Conservation (phyloP, 2,113 vertebrate genomes). For the Pterophyllum scalare region DNA sequence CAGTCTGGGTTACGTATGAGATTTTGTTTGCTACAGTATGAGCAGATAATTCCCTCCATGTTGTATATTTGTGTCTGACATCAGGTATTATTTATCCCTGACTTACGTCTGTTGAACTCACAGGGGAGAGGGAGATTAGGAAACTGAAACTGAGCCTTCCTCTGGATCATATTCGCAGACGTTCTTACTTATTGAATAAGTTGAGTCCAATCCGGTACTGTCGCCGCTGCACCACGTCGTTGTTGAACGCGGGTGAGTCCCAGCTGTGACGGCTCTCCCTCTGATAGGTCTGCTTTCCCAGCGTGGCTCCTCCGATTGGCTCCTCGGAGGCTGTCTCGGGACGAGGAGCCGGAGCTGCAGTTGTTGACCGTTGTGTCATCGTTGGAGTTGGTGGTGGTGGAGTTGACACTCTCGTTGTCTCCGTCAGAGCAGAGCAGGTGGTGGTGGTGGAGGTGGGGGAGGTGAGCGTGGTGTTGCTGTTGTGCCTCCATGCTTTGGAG, state of each 20-base stretch:
- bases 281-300: conserved; percentile 90
- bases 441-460: conserved; percentile 60
- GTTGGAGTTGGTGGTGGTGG: conserved; percentile 91
- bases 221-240: conserved; percentile 89
- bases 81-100: not conserved
- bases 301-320: conserved; percentile 75
- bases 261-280: conserved; percentile 90
- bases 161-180: not conserved
- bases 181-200: conserved; percentile 90
- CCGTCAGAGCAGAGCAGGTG: conserved; percentile 85
- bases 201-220: conserved; percentile 94
- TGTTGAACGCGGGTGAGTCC: conserved; percentile 93
- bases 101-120: not conserved
- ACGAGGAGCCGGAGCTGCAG: conserved; percentile 93
- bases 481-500: conserved; percentile 70
- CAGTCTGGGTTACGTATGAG: not conserved
- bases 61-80: not conserved
- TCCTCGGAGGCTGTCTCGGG: conserved; percentile 89
- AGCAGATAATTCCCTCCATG: not conserved
- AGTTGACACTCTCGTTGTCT: conserved; percentile 92
- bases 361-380: conserved; percentile 89
- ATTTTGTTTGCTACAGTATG: not conserved
- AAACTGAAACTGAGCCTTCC: not conserved
- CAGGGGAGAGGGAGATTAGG: not conserved
- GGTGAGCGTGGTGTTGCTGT: conserved; percentile 57